A percentile compares a stretch with the other conserved stretches of the same genome.
Conservation (phyloP, 2,888 invertebrate species). For the Melikaiella ostensackeni region DNA sequence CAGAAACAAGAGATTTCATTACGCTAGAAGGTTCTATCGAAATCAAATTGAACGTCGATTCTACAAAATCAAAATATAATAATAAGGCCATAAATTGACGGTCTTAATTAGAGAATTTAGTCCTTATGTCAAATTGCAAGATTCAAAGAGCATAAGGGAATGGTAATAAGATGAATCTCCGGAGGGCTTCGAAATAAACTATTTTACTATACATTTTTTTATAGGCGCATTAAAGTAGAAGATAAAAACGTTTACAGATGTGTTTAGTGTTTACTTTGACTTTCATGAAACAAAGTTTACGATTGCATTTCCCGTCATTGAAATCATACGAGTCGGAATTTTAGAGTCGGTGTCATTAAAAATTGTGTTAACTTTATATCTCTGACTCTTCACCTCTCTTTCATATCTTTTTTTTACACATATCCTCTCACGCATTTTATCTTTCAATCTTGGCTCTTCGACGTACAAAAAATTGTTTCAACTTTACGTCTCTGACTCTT, state of each 20-base stretch:
- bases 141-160: background rate
- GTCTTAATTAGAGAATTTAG: too few relatives aligned
- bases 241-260: background rate
- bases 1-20: background rate
- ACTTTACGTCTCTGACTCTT: too few relatives aligned
- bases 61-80: background rate
- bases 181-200: background rate
- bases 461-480: too few relatives aligned
- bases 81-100: background rate
- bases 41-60: background rate
- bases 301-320: background rate
- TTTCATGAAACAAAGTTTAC: background rate
- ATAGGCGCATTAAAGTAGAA: background rate
- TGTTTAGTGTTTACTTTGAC: background rate
- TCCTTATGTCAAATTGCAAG: too few relatives aligned
- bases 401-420: background rate
- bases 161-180: background rate
- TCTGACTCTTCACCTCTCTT: background rate
- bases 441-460: background rate
- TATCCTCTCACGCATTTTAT: background rate
- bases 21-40: background rate
- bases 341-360: background rate
- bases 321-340: background rate
- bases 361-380: background rate
- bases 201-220: background rate